Percentiles rank a stretch among this genome's conserved stretches.
Conservation (phyloP, 1,140 invertebrate genomes). For the Papilio glaucus region DNA sequence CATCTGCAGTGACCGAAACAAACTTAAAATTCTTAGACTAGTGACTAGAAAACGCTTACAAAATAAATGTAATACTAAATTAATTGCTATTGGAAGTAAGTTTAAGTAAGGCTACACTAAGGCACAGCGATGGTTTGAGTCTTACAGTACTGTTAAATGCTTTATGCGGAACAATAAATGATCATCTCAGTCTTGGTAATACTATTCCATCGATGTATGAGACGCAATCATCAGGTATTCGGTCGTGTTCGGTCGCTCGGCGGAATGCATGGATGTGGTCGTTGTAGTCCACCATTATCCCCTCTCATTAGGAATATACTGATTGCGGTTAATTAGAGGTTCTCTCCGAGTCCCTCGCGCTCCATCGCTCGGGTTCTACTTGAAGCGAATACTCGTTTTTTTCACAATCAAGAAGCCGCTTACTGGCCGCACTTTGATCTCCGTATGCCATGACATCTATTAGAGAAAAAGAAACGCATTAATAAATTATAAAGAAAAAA, state of each 20-base stretch:
- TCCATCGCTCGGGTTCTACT: slow-evolving; percentile 67
- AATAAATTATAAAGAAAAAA: slow-evolving; percentile 26
- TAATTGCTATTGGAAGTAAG: slow-evolving; percentile 67
- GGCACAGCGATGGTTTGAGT: slow-evolving; percentile 74
- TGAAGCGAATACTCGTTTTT: slow-evolving; percentile 73
- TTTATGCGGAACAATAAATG: slow-evolving; percentile 71
- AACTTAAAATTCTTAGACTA: slow-evolving; percentile 59
- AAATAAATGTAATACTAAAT: slow-evolving; percentile 54
- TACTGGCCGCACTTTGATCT: slow-evolving; percentile 76
- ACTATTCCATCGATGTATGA: slow-evolving; percentile 72
- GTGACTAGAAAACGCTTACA: slow-evolving; percentile 80
- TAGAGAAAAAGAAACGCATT: slow-evolving; percentile 59
- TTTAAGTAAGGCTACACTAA: slow-evolving; percentile 68
- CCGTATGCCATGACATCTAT: slow-evolving; percentile 72
- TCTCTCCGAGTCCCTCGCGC: slow-evolving; percentile 72
- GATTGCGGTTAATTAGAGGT: slow-evolving; percentile 82
- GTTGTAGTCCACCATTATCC: slow-evolving; percentile 80
- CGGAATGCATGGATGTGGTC: slow-evolving; percentile 80
- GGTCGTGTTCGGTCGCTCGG: slow-evolving; percentile 64
- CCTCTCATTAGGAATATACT: slow-evolving; percentile 82
- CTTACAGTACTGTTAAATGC: slow-evolving; percentile 74
- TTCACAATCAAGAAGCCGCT: slow-evolving; percentile 77
- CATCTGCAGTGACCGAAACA: slow-evolving; percentile 20
- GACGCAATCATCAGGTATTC: slow-evolving; percentile 69
- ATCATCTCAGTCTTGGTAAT: slow-evolving; percentile 74